These are phyloP conservation scores for Sylvia atricapilla DNA, from an alignment of 2,113 vertebrate species.

Conservation along the genomic window DNA sequence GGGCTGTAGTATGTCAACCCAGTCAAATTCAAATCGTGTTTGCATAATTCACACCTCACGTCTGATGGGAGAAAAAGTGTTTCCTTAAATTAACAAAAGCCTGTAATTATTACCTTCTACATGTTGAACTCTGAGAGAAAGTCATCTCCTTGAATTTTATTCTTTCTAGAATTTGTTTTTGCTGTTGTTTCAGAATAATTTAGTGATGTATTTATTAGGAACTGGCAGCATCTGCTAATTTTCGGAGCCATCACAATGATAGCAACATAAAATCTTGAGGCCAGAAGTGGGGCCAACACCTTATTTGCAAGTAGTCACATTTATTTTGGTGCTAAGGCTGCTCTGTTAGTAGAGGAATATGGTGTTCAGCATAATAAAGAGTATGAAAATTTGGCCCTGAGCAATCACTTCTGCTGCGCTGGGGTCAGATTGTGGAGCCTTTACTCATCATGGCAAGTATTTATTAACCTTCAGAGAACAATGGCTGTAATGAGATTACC, in stretches of 20 bases:
- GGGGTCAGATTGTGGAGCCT: slow-evolving; percentile 42
- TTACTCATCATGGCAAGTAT: slow-evolving; percentile 50
- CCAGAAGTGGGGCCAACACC: slow-evolving; percentile 30
- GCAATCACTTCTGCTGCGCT: background rate
- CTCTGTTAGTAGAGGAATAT: background rate
- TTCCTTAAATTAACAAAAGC: slow-evolving; percentile 75
- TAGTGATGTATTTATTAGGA: slow-evolving; percentile 21
- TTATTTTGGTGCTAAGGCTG: background rate
- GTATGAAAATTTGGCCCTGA: slow-evolving; percentile 31
- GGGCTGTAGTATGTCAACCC: slow-evolving; percentile 61
- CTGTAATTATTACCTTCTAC: slow-evolving; percentile 58
- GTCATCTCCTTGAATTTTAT: slow-evolving; percentile 7
- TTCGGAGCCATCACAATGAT: slow-evolving; percentile 12
- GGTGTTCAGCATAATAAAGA: background rate
- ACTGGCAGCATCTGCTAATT: slow-evolving; percentile 44
- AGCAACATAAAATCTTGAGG: slow-evolving; percentile 25
- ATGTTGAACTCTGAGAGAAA: slow-evolving; percentile 39
- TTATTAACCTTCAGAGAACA: slow-evolving; percentile 41
- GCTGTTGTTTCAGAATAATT: slow-evolving; percentile 46
- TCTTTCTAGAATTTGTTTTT: slow-evolving; percentile 35
- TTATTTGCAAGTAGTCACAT: background rate
- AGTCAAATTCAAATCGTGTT: slow-evolving; percentile 62
- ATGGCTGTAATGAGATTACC: slow-evolving; percentile 41
- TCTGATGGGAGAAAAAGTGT: slow-evolving; percentile 64
- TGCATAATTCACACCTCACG: slow-evolving; percentile 73